Evolutionary conservation across 1,140 invertebrate genomes (phyloP), one percentile per base, ranked within the genome.

Genomic region (Littorina saxatilis): DNA sequence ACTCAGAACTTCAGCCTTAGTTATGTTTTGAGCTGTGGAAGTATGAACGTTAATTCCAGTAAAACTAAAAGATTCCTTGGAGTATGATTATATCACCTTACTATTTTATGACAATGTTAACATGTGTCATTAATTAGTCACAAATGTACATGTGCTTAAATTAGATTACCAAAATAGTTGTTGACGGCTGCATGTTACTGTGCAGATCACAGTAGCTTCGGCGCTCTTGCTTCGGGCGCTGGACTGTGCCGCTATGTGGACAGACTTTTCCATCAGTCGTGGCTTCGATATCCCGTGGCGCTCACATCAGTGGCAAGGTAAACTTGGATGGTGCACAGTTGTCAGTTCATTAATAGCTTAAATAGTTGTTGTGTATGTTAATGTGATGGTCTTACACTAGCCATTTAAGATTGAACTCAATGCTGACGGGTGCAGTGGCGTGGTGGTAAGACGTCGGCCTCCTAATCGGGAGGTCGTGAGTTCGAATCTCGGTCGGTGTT

Each of bases 221-320:
- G 76, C 76, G 23, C 58, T 78, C 55, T 58, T 78, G 70, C 29
- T 72, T 29, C 27, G 70, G 40, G 27, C 40, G 43, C 47, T 77
- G n/a, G 55, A 72, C 75, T 32, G 68, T 47, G 75, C 43, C 23
- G 55, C 47, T 23, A 70, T 58, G 1, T 13, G 1, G 29, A 81
- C 84, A 70, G 82, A 87, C 27, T 90, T 91, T 84, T 85, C 87
- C 66, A 90, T 91, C 76, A 89, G 87, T 68, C 84, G 86, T 80
- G 88, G 88, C 20, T 91, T 89, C 70, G 81, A 88, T 17, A 84
- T 85, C 35, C 76, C 78, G 68, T 91, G 90, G 90, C 79, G 88
- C 39, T 88, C 88, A 81, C 90, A 91, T 84, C 80, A 83, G 74
- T 82, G 66, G 82, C 50, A 85, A 61, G 79, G 84, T 85, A 82